Evolutionary conservation across 35 echinoderm and acorn worm species (phyloP), one percentile per base, ranked within the genome.

Genomic region (Eucidaris tribuloides): DNA sequence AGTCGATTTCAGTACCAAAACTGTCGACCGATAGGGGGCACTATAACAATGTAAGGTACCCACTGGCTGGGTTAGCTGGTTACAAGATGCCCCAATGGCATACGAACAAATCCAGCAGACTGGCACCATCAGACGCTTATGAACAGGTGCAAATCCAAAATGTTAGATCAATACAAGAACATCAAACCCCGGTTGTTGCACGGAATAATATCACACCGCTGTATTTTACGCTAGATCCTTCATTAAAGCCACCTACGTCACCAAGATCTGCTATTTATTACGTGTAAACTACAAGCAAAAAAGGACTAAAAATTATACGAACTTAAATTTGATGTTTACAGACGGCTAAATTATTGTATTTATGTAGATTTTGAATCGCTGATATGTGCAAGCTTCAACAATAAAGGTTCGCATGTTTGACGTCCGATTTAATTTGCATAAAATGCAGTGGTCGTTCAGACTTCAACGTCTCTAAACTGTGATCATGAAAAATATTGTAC

Each of bases 191-290:
- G 25, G 28, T 40, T 13, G 68, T 74, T 3, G 68, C 68, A 74
- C 68, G 35, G 22, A 74, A 74, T 25, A 27, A 40, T 4, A 35
- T 74, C 44, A 41, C 9, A 35, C 68, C 68, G 2, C 0, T 74
- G 35, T 74, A 74, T 24, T 74, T 74, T 22, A 74, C 68, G n/a
- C 68, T 74, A 5, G 68, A 74, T 40, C 68, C 68, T 14, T 41
- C 68, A 0, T 20, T 74, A 40, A 74, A 74, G n/a, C n/a, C n/a
- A 44, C 36, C 7, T 14, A n/a, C 0, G 0, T 74, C 68, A n/a
- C 38, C 38, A 7, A 74, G 68, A 74, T 42, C 38, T 44, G 28
- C 9, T 25, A 35, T 74, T 24, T 35, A 74, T 40, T 24, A 74
- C 40, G 44, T 74, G 2, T 74, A 24, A 74, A 17, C 44, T 5